Evolutionary conservation across 1,140 invertebrate genomes (phyloP), one percentile per base, ranked within the genome.

Genomic region (Zaprionus africanus): DNA sequence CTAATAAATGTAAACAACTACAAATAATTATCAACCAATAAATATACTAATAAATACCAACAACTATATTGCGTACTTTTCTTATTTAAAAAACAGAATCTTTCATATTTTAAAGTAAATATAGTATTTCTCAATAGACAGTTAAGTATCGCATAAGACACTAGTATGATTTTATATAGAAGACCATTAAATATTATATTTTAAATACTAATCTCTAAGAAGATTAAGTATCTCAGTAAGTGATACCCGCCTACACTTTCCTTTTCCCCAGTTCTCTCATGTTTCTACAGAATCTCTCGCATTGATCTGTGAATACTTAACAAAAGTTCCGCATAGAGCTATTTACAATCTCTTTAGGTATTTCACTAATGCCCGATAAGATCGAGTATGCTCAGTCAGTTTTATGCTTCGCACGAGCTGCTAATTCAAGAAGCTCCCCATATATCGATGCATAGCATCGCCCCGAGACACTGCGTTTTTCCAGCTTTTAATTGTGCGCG

Each of bases 401-500:
- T 41, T 61, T 61, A 24, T 7, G 46, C 19, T 51, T 24, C 59
- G 59, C 69, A 64, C 34, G 59, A 49, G 36, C 36, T 19, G 13
- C 4, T 41, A 31, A 66, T 57, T 46, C 31, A 26, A 34, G 28
- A 46, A 13, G 59, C 61, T 54, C 36, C 34, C 63, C 61, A 46
- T 68, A 46, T 68, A 65, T 34, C 74, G 56, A 38, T 80, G 76
- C 24, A 41, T n/a, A 41, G 41, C 31, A n/a, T 41, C 15, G 41
- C 41, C 41, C 2, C 41, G 41, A 43, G 54, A 17, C 22, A n/a
- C 34, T 61, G 13, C 54, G 56, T 17, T 83, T 90, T 88, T 84
- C 75, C 70, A 82, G 78, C 70, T 76, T 81, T 74, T 87, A 87
- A 87, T 87, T 88, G 73, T 22, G 12, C 28, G 28, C 61, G 64